Evolutionary conservation across 2,888 invertebrate species (phyloP).

Genomic region (Pristionchus maxplancki): DNA sequence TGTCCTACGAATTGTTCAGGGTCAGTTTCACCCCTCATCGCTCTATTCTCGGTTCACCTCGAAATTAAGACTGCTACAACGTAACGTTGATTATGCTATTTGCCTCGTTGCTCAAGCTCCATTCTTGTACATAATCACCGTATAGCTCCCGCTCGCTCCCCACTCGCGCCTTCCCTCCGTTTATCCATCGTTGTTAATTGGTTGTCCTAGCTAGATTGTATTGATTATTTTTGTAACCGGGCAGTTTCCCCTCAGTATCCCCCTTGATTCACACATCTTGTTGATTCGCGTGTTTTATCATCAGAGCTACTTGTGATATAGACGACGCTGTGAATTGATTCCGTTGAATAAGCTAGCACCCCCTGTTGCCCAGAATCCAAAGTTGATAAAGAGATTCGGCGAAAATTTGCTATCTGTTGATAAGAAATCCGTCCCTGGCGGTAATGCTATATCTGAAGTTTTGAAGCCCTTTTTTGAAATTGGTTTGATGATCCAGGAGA

Average conservation of each 20-base stretch:
- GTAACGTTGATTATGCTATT: constrained; percentile 37
- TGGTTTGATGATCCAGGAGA: neutral
- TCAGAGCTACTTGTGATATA: neutral
- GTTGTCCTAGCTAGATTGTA: neutral
- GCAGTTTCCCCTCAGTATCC: neutral
- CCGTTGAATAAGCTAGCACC: neutral
- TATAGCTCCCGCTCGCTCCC: neutral
- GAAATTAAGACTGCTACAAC: neutral
- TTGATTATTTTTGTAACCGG: neutral
- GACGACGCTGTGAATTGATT: neutral
- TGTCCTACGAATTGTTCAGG: neutral
- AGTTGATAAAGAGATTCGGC: constrained; percentile 25
- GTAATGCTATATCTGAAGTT: neutral
- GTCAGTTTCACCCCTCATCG: neutral
- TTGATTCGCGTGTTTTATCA: constrained; percentile 6
- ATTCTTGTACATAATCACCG: constrained; percentile 30
- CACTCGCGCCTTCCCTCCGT: neutral
- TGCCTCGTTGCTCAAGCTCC: neutral
- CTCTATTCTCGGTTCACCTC: constrained; percentile 13
- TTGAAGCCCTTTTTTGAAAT: neutral
- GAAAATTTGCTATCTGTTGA: neutral
- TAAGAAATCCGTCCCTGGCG: neutral
- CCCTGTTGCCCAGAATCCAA: neutral
- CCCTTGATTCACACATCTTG: neutral
- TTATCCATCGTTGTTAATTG: neutral